Evolutionary conservation across 2,797 vertebrate genomes (phyloP).

Genomic region (Rhabdophis nuchalis): DNA sequence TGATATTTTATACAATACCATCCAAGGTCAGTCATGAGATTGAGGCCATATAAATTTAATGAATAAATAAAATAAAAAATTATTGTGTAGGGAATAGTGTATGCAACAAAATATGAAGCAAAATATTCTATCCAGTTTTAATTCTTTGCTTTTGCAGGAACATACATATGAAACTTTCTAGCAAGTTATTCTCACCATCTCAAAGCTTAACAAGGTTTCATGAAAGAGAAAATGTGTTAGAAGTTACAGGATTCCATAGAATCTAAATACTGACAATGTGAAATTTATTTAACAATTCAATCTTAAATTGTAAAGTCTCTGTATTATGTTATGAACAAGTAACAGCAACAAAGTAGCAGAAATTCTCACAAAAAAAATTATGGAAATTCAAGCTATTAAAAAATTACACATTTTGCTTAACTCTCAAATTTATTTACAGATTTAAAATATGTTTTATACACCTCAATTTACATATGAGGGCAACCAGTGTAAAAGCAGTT

Average conservation of each 20-base stretch:
- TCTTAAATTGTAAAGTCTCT: background rate
- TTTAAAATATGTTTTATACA: conserved; percentile 57
- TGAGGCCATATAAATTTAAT: background rate
- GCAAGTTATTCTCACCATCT: background rate
- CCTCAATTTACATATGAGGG: conserved; percentile 59
- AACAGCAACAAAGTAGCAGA: background rate
- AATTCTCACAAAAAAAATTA: conserved; percentile 25
- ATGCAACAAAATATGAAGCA: background rate
- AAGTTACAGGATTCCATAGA: background rate
- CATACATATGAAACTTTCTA: background rate
- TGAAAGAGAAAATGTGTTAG: background rate
- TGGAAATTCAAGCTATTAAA: conserved; percentile 22
- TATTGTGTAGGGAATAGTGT: background rate
- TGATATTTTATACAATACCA: background rate
- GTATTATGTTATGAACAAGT: background rate
- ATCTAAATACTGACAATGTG: background rate
- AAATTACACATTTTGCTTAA: conserved; percentile 26
- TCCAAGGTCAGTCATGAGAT: background rate
- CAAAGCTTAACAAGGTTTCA: background rate
- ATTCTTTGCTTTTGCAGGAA: background rate
- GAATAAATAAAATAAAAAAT: background rate
- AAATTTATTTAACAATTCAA: conserved; percentile 28
- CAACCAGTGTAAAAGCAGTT: conserved; percentile 42
- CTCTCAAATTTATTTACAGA: conserved; percentile 67
- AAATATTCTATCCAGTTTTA: background rate